Conservation (phyloP, 2,113 vertebrate species). For the Tupaia tana region DNA sequence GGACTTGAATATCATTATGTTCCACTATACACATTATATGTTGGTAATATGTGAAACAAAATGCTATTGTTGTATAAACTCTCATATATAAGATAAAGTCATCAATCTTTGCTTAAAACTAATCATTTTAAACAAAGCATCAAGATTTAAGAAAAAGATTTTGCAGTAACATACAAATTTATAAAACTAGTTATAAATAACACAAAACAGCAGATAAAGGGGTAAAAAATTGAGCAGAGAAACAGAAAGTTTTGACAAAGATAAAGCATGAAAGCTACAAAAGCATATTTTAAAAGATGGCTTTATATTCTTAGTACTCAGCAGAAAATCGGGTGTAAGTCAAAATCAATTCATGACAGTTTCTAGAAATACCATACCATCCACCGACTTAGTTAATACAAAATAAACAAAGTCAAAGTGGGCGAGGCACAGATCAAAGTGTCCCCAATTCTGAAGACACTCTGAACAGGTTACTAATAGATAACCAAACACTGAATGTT, state of each 20-base stretch:
- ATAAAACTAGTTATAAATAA: neutral
- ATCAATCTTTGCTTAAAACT: conserved; percentile 26
- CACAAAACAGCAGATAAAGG: neutral
- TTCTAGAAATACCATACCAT: neutral
- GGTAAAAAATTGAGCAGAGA: conserved; percentile 35
- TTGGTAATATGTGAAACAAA: conserved; percentile 9
- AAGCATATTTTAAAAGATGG: conserved; percentile 34
- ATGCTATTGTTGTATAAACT: neutral
- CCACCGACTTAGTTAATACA: neutral
- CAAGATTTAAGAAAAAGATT: neutral
- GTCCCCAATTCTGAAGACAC: neutral
- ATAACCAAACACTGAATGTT: neutral
- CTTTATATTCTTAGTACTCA: neutral
- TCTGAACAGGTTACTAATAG: neutral
- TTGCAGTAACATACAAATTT: neutral
- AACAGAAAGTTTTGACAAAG: neutral
- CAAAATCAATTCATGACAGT: conserved; percentile 27
- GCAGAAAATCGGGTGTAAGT: neutral
- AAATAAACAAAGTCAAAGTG: conserved; percentile 28
- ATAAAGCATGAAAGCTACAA: conserved; percentile 35
- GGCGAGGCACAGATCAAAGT: neutral
- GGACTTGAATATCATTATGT: neutral
- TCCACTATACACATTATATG: neutral
- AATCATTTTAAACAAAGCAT: neutral
- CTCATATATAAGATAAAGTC: neutral